Evolutionary conservation across 2,888 invertebrate species (phyloP), one percentile per base, ranked within the genome.

Genomic region (Ennomos erosarius): DNA sequence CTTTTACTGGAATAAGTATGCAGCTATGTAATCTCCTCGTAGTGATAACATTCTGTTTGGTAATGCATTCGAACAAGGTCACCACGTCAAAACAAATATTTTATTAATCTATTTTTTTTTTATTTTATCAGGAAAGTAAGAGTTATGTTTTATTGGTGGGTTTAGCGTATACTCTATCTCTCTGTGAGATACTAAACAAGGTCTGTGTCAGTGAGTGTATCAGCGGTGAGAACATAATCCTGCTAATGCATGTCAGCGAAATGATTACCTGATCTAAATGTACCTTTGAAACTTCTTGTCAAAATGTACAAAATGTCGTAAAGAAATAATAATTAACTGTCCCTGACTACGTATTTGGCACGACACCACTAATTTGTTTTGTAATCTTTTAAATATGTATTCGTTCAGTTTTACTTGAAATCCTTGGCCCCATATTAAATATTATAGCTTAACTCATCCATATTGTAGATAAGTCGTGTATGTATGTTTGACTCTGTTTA

Each of bases 341-440:
- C 16, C 26, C 12, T 9, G 12, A 11, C 37, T 12, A 34, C 36
- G 10, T 35, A 43, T 39, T 44, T 48, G 39, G 38, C 45, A 26
- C 10, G 48, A 26, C 13, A 35, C 10, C 38, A 48, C 54, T 49
- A 33, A 44, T 58, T 26, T 39, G 13, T 39, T 59, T 48, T 53
- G 57, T 55, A 43, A 57, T 35, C 44, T 38, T 37, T 35, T 40
- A 33, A 13, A 42, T 59, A 47, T 48, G 43, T 43, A 43, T 13
- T 34, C 47, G 42, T 47, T 50, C 51, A 48, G 26, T 26, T 26
- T 6, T 51, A 63, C 65, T 52, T 45, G 51, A 47, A 16, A 62
- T 53, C 70, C 70, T 70, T 70, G 71, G 65, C 67, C 67, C 48
- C 47, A 45, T 58, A 40, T 51, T 44, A 16, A 55, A 13, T 56